Conservation (phyloP, 2,888 invertebrate genomes). For the Stictocephala bisonia region DNA sequence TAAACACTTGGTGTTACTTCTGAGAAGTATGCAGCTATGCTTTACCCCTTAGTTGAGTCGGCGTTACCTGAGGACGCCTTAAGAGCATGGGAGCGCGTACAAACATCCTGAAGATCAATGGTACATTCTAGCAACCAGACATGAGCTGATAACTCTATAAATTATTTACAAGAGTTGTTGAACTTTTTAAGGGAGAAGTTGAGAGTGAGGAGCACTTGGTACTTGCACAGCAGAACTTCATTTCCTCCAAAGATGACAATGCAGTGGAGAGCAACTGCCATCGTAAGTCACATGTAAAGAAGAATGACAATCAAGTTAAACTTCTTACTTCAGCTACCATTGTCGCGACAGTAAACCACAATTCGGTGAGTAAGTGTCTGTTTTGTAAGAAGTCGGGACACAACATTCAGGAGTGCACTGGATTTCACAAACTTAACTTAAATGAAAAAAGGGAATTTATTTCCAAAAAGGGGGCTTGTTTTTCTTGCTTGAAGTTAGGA, state of each 20-base stretch:
- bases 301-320: not conserved
- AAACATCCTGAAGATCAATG: conserved; percentile 26
- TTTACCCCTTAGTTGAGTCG: conserved; percentile 61
- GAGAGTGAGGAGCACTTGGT: conserved; percentile 55
- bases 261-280: too few species aligned
- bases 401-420: conserved; percentile 52
- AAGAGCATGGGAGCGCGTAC: conserved; percentile 55
- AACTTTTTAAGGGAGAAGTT: conserved; percentile 56
- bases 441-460: conserved; percentile 49
- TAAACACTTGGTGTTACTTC: conserved; percentile 57
- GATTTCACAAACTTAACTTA: conserved; percentile 52
- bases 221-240: conserved; percentile 49
- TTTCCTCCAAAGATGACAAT: too few species aligned
- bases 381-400: conserved; percentile 55
- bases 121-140: conserved; percentile 25
- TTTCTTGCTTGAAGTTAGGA: conserved; percentile 53
- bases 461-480: conserved; percentile 57
- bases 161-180: conserved; percentile 51
- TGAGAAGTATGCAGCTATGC: conserved; percentile 59
- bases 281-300: not conserved
- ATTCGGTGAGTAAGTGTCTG: conserved; percentile 52
- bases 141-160: too few species aligned
- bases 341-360: conserved; percentile 39
- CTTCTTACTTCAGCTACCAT: conserved; percentile 50
- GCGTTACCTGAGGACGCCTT: conserved; percentile 58